Evolutionary conservation across 2,888 invertebrate species (phyloP).

Genomic region (Trichopria drosophilae): DNA sequence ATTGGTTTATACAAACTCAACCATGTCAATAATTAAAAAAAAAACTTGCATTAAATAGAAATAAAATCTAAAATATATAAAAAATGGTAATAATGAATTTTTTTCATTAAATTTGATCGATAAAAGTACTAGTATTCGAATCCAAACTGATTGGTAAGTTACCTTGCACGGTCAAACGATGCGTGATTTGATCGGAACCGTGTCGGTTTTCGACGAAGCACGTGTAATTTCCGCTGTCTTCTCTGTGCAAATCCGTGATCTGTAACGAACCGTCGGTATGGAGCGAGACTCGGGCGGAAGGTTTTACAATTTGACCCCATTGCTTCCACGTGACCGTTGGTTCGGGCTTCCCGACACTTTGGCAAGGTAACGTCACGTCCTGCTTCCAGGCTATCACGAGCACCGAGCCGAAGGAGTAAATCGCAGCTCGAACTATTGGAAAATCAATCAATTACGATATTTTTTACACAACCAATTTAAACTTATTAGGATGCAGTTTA

Average conservation of each 20-base stretch:
- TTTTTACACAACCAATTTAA: slow-evolving; percentile 1
- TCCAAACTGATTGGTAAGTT: slow-evolving; percentile 6
- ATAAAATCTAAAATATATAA: too few species aligned
- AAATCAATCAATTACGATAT: slow-evolving; percentile 1
- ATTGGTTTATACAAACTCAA: too few species aligned
- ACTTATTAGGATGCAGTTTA: too few species aligned
- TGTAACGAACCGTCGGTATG: slow-evolving; percentile 71
- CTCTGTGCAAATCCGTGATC: slow-evolving; percentile 76
- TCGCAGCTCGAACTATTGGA: slow-evolving; percentile 56
- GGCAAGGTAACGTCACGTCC: slow-evolving; percentile 79
- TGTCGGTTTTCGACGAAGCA: slow-evolving; percentile 83
- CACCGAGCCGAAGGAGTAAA: slow-evolving; percentile 57
- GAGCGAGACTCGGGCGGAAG: slow-evolving; percentile 69
- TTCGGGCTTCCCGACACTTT: slow-evolving; percentile 80
- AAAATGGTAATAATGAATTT: too few species aligned
- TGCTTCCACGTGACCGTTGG: slow-evolving; percentile 80
- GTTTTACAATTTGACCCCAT: slow-evolving; percentile 74
- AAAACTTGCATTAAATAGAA: too few species aligned
- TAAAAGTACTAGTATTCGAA: too few species aligned
- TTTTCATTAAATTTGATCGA: too few species aligned
- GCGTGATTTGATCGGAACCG: slow-evolving; percentile 81
- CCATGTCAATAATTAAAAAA: too few species aligned
- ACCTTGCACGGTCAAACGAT: slow-evolving; percentile 67
- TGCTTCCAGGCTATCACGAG: slow-evolving; percentile 77
- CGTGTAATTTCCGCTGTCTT: slow-evolving; percentile 88